Conservation (phyloP, 1,140 invertebrate genomes). For the Drosophila santomea region DNA sequence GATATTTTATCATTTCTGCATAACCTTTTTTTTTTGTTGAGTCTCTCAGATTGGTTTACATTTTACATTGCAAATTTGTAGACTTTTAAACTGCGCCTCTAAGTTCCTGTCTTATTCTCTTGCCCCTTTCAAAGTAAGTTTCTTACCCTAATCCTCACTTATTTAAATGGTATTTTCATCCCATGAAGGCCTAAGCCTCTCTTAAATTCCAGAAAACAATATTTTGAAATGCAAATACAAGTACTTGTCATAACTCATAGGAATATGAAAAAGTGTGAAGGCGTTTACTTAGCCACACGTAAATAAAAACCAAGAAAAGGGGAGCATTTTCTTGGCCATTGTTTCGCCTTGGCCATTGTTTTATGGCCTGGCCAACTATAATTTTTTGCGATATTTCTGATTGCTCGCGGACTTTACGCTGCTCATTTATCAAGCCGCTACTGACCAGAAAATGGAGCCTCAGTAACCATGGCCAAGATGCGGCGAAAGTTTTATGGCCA, state of each 20-base stretch:
- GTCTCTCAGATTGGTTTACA: constrained; percentile 2
- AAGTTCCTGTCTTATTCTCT: constrained; percentile 4
- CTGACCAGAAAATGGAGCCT: constrained; percentile 51
- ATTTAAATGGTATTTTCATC: constrained; percentile 36
- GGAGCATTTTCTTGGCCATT: constrained; percentile 54
- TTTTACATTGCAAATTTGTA: constrained; percentile 1
- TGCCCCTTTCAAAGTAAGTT: constrained; percentile 1
- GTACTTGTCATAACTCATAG: constrained; percentile 37
- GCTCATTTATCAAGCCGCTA: constrained; percentile 72
- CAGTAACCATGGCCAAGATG: constrained; percentile 38
- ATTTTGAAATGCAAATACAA: constrained; percentile 57
- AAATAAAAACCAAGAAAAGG: constrained; percentile 1
- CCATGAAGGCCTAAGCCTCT: not conserved
- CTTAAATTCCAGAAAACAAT: constrained; percentile 29
- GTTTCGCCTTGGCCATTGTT: constrained; percentile 58
- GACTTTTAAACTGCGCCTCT: not conserved
- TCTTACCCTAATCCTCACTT: constrained; percentile 49
- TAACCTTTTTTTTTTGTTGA: constrained; percentile 9
- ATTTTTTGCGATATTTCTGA: constrained; percentile 79
- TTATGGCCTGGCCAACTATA: constrained; percentile 68
- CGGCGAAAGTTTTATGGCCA: constrained; percentile 78
- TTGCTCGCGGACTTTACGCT: constrained; percentile 65
- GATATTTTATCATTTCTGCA: not conserved
- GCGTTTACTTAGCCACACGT: constrained; percentile 13
- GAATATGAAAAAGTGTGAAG: not conserved